These are phyloP conservation scores for Tinamus major DNA, from an alignment of 2,797 vertebrate species.

Conservation along the genomic window DNA sequence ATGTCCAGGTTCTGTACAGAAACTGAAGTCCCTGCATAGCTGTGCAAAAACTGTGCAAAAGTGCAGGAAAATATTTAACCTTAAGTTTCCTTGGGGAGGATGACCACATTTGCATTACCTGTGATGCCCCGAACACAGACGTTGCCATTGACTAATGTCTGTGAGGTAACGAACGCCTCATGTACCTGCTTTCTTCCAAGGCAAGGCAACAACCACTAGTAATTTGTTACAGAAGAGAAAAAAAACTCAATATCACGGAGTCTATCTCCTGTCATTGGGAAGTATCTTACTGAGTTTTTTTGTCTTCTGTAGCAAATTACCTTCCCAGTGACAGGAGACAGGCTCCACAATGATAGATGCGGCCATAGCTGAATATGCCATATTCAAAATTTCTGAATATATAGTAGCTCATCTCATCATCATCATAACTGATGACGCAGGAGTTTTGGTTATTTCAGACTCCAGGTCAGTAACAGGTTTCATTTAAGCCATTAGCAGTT, in stretches of 20 bases:
- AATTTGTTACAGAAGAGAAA: neutral
- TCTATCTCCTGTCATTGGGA: too few species aligned
- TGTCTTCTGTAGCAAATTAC: too few species aligned
- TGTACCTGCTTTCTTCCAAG: neutral
- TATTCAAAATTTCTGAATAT: neutral
- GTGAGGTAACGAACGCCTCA: neutral
- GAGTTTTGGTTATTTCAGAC: neutral
- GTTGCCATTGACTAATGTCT: neutral
- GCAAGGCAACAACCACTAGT: neutral
- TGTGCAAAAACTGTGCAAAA: neutral
- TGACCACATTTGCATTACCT: neutral
- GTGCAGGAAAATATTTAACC: neutral
- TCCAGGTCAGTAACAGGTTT: neutral
- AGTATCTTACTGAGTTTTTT: too few species aligned
- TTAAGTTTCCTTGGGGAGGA: neutral
- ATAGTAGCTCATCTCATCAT: neutral
- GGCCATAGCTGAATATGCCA: neutral
- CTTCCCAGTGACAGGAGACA: neutral
- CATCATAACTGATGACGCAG: neutral
- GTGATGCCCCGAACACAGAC: neutral
- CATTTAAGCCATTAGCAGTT: neutral
- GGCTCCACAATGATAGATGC: neutral
- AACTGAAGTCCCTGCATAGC: neutral
- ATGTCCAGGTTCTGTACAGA: neutral
- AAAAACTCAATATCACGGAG: neutral